Conservation (phyloP, 2,797 vertebrate species). For the Glyptemys insculpta region DNA sequence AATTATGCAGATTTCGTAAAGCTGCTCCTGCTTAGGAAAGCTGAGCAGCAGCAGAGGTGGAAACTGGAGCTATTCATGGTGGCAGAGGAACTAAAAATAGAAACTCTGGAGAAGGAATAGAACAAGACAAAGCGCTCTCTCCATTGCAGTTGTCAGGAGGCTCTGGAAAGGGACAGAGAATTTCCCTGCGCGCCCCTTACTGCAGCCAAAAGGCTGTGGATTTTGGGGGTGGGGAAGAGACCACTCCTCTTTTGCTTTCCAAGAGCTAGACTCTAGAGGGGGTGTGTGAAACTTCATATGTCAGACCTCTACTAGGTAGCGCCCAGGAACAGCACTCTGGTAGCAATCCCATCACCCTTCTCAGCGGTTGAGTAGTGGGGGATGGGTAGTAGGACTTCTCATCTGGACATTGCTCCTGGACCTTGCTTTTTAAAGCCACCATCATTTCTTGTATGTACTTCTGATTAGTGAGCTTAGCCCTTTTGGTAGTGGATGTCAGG, state of each 20-base stretch:
- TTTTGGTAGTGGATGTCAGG: background rate
- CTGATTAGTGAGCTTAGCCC: background rate
- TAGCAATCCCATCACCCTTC: rapidly evolving
- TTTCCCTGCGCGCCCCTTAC: background rate
- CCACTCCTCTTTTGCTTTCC: background rate
- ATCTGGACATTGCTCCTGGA: rapidly evolving
- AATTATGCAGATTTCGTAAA: rapidly evolving
- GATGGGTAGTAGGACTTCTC: background rate
- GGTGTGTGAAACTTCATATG: background rate
- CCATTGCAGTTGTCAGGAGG: rapidly evolving
- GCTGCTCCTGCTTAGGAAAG: background rate
- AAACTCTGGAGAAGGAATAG: background rate
- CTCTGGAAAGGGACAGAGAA: background rate
- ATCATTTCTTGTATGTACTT: background rate
- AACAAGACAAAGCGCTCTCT: background rate
- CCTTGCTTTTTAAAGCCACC: background rate
- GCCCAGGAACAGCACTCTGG: background rate
- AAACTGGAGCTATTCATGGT: rapidly evolving
- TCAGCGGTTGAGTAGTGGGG: background rate
- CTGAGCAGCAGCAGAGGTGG: background rate
- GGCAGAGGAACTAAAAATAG: background rate
- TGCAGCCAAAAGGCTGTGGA: background rate
- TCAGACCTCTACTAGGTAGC: no score
- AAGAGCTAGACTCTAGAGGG: background rate
- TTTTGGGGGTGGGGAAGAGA: background rate